Evolutionary conservation across 2,888 invertebrate genomes (phyloP).

Genomic region (Platycnemis pennipes): DNA sequence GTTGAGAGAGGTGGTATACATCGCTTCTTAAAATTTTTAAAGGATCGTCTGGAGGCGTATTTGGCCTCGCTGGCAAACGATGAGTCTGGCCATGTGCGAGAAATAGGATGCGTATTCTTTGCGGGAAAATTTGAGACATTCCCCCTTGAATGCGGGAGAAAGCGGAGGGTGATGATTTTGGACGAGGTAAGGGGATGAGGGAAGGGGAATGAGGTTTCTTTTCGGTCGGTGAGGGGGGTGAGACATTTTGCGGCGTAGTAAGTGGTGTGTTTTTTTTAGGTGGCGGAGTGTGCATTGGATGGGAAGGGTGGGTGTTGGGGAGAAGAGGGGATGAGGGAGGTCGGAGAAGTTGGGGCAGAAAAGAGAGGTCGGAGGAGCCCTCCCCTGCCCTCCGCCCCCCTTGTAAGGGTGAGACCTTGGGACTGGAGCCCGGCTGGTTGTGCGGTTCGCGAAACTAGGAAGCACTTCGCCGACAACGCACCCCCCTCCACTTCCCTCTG

Average conservation of each 20-base stretch:
- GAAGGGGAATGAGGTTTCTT: neutral
- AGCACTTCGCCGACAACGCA: no score
- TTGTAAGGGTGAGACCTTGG: neutral
- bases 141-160: neutral
- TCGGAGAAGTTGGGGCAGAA: neutral
- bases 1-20: no score
- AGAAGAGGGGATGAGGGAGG: neutral
- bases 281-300: no score
- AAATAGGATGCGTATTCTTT: neutral
- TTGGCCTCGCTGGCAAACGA: neutral
- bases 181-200: neutral
- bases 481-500: neutral
- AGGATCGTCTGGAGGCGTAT: neutral
- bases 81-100: neutral
- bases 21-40: neutral
- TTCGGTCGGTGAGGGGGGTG: neutral
- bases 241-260: neutral
- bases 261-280: no score
- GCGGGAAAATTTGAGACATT: neutral
- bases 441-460: conserved; percentile 53
- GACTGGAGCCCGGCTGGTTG: neutral
- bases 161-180: neutral
- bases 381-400: neutral
- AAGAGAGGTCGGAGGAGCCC: neutral
- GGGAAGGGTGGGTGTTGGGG: neutral